Evolutionary conservation across 2,888 invertebrate species (phyloP).

Genomic region (Aphodius sticticus): DNA sequence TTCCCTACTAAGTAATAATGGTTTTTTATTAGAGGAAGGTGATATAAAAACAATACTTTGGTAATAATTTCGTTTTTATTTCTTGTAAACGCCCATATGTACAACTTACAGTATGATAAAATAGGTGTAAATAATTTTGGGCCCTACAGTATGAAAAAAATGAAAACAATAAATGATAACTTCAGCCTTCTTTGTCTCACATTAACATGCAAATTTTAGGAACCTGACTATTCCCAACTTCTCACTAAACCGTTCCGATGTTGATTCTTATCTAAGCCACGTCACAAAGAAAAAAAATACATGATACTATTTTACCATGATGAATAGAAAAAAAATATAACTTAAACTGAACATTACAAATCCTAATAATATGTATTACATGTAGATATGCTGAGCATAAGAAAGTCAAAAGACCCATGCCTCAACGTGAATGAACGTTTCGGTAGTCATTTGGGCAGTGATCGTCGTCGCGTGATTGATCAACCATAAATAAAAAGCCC

Average conservation of each 20-base stretch:
- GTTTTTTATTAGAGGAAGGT: not conserved
- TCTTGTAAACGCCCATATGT: conserved; percentile 36
- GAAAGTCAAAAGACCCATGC: not conserved
- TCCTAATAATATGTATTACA: not conserved
- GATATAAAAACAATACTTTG: not conserved
- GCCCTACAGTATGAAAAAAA: conserved; percentile 30
- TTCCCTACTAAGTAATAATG: not conserved
- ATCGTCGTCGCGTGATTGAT: not conserved
- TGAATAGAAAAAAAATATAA: conserved; percentile 24
- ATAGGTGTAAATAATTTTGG: conserved; percentile 30
- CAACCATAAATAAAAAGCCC: not conserved
- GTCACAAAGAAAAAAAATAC: conserved; percentile 24
- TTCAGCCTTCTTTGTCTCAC: conserved; percentile 35
- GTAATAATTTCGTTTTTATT: conserved; percentile 18
- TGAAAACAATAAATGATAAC: conserved; percentile 34
- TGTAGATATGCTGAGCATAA: conserved; percentile 4
- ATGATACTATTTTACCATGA: conserved; percentile 7
- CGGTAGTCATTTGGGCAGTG: not conserved
- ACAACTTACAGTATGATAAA: conserved; percentile 35
- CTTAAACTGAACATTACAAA: conserved; percentile 10
- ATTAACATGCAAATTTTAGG: conserved; percentile 23
- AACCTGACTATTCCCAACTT: conserved; percentile 18
- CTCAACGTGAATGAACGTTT: not conserved
- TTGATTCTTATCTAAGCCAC: not conserved
- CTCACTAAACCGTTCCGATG: conserved; percentile 16